These are phyloP conservation scores for Paracentrotus lividus DNA, from an alignment of 53 echinoderm and acorn worm species.

Conservation along the genomic window DNA sequence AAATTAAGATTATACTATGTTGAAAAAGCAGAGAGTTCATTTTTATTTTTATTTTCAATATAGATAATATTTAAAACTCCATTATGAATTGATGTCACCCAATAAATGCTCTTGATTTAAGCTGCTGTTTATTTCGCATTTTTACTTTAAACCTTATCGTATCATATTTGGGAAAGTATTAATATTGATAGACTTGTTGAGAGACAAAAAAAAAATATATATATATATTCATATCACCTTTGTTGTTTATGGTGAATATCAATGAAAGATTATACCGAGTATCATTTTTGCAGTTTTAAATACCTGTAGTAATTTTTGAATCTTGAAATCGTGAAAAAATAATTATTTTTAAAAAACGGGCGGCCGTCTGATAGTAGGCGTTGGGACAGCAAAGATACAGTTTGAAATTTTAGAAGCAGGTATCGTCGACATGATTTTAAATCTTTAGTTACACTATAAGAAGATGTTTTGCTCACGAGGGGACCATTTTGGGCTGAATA, in stretches of 20 bases:
- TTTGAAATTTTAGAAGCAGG: background rate
- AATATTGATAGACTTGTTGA: no score
- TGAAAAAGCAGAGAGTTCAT: no score
- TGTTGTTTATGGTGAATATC: background rate
- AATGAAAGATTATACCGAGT: no score
- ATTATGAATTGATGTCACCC: no score
- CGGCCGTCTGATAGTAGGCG: background rate
- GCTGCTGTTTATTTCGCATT: no score
- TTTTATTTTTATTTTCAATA: background rate
- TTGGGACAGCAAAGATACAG: background rate
- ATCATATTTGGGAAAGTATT: no score
- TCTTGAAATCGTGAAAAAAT: background rate
- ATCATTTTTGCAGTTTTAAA: background rate
- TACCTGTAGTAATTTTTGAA: background rate
- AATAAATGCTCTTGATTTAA: no score
- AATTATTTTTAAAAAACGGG: background rate
- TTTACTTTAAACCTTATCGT: no score
- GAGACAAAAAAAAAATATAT: no score
- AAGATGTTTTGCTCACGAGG: background rate
- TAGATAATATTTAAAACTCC: no score
- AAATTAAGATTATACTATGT: no score
- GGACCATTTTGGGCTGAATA: slow-evolving; percentile 11
- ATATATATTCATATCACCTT: no score
- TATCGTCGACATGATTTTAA: background rate
- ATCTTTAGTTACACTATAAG: slow-evolving; percentile 40